A percentile compares a stretch with the other conserved stretches of the same genome.
Evolutionary conservation across 64 coral and sea anemone genomes (phyloP).

Genomic region (Cladopsammia gracilis): DNA sequence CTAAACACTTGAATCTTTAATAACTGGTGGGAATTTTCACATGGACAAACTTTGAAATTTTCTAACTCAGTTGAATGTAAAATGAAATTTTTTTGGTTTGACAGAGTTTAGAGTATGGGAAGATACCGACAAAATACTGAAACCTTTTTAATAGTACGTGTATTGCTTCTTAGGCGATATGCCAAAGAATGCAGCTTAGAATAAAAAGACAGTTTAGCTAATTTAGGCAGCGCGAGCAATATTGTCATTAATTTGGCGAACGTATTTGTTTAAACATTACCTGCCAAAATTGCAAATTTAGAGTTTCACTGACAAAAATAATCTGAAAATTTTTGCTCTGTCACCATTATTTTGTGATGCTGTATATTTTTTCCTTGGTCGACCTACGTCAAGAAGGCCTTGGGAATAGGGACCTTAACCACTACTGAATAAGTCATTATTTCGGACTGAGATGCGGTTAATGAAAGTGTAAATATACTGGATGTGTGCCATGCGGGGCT

Average conservation of each 20-base stretch:
- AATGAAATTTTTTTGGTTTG: not conserved
- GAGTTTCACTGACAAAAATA: not conserved
- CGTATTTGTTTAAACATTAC: not conserved
- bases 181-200: not conserved
- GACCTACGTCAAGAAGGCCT: not conserved
- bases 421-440: constrained; percentile 41
- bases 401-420: constrained; percentile 17
- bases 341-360: not conserved
- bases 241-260: not conserved
- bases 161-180: not conserved
- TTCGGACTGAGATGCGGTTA: not conserved
- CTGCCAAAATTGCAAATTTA: not conserved
- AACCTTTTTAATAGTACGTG: not conserved
- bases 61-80: not conserved
- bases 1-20: not conserved
- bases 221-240: not conserved
- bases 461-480: constrained; percentile 54
- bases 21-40: not conserved
- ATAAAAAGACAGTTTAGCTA: not conserved
- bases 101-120: not conserved
- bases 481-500: not conserved
- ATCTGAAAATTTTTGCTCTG: not conserved
- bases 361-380: not conserved
- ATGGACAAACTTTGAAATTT: not conserved
- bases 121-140: not conserved